Evolutionary conservation across 2,888 invertebrate genomes (phyloP).

Genomic region (Lasioglossum pauxillum): DNA sequence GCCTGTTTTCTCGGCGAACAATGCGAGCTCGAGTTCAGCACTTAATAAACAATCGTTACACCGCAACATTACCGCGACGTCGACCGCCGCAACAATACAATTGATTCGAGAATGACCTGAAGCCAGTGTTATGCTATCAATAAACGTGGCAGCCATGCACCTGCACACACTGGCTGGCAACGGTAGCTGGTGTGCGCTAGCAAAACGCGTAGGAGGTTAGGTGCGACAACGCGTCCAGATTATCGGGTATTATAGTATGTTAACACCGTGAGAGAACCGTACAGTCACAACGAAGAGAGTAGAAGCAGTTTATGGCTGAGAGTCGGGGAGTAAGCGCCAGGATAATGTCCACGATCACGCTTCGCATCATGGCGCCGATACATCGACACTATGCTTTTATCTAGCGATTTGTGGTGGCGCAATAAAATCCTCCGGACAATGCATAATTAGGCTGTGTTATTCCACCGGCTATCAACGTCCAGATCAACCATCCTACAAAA

Average conservation of each 20-base stretch:
- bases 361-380: constrained; percentile 53
- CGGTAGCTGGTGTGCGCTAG: constrained; percentile 7
- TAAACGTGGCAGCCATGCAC: constrained; percentile 43
- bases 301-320: constrained; percentile 61
- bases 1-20: constrained; percentile 11
- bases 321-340: constrained; percentile 41
- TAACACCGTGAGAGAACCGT: constrained; percentile 59
- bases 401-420: constrained; percentile 5
- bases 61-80: neutral
- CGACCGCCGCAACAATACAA: constrained; percentile 3
- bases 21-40: constrained; percentile 34
- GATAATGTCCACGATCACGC: constrained; percentile 68
- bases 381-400: constrained; percentile 56
- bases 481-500: neutral
- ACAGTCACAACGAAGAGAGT: constrained; percentile 53
- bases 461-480: neutral
- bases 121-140: constrained; percentile 14
- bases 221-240: constrained; percentile 61
- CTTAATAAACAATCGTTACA: constrained; percentile 43
- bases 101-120: constrained; percentile 24
- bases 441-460: neutral
- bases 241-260: constrained; percentile 65
- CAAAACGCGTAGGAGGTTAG: constrained; percentile 43
- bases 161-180: constrained; percentile 37
- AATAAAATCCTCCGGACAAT: neutral